Conservation (phyloP, 2,888 invertebrate genomes). For the Campaea margaritaria region DNA sequence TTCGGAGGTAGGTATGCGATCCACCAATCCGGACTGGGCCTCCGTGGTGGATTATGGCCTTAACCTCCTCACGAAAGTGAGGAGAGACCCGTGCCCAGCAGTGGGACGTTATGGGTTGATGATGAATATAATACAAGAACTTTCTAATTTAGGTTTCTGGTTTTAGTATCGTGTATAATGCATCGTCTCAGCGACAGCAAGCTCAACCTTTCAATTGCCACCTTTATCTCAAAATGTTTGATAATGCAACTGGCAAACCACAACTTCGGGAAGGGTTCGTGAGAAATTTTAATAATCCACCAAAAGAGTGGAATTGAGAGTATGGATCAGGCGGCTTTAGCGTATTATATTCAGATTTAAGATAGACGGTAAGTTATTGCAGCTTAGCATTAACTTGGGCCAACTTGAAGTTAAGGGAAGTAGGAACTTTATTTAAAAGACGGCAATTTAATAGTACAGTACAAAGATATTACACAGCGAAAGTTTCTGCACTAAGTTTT, state of each 20-base stretch:
- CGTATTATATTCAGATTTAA: constrained; percentile 79
- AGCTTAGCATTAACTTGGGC: constrained; percentile 61
- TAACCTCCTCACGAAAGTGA: too few species aligned
- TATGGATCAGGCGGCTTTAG: constrained; percentile 76
- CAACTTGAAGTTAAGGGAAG: neutral
- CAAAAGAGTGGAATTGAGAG: constrained; percentile 77
- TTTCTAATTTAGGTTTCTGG: too few species aligned
- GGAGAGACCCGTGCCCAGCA: too few species aligned
- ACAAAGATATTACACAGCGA: too few species aligned
- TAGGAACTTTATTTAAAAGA: constrained; percentile 15
- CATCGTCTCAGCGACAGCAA: too few species aligned
- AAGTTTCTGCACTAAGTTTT: too few species aligned
- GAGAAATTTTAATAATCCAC: constrained; percentile 80
- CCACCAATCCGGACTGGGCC: too few species aligned
- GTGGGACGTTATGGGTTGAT: too few species aligned
- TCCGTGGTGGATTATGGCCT: too few species aligned
- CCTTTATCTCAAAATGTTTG: constrained; percentile 58
- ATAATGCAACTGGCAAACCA: constrained; percentile 65
- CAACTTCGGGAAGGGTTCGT: constrained; percentile 74
- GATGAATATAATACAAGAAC: too few species aligned
- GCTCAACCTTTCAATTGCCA: neutral
- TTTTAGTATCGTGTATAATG: too few species aligned
- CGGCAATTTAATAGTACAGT: neutral
- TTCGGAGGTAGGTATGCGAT: too few species aligned
- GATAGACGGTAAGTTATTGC: constrained; percentile 75